These are phyloP conservation scores for Arenaria interpres DNA, from an alignment of 2,113 vertebrate species.

Conservation along the genomic window DNA sequence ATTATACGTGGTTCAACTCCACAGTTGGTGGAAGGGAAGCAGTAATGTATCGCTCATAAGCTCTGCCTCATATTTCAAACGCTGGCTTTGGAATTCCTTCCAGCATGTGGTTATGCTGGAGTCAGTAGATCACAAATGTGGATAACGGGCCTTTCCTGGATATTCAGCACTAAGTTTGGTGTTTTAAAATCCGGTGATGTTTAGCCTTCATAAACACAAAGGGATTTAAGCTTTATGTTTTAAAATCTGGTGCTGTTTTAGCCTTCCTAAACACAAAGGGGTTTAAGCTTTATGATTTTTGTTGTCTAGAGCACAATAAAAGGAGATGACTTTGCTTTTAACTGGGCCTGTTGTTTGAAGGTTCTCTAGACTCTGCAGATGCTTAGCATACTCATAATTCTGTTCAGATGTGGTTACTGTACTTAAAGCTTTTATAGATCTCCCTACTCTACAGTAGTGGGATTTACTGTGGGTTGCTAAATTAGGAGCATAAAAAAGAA, in stretches of 20 bases:
- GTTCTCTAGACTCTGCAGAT: slow-evolving; percentile 51
- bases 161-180: slow-evolving; percentile 30
- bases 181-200: neutral
- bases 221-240: slow-evolving; percentile 52
- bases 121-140: neutral
- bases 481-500: neutral
- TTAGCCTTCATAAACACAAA: neutral
- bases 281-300: slow-evolving; percentile 63
- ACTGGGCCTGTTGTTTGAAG: slow-evolving; percentile 50
- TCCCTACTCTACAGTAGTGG: neutral
- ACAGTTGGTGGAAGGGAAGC: neutral
- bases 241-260: slow-evolving; percentile 46
- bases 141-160: neutral
- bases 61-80: neutral
- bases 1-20: neutral
- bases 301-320: slow-evolving; percentile 53
- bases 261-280: slow-evolving; percentile 34
- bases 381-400: slow-evolving; percentile 38
- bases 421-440: slow-evolving; percentile 7
- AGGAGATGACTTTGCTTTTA: slow-evolving; percentile 62
- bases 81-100: neutral
- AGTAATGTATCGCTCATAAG: rapidly evolving
- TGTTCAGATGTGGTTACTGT: slow-evolving; percentile 18
- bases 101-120: neutral
- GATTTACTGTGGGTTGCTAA: slow-evolving; percentile 18